These are phyloP conservation scores for Xenopus petersii DNA, from an alignment of 2,797 vertebrate genomes.

Conservation along the genomic window DNA sequence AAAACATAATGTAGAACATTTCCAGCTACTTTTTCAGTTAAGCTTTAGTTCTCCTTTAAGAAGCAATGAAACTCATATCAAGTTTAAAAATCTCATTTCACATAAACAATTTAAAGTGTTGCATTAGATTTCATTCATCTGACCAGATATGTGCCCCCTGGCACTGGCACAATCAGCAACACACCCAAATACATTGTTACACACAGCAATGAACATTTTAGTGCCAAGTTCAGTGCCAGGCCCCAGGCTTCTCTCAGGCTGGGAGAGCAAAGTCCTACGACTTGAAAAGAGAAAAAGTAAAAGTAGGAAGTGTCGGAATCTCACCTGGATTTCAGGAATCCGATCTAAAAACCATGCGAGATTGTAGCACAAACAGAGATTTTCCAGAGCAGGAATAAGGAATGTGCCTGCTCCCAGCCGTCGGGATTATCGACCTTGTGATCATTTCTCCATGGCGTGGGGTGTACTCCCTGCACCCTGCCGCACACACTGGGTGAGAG, in stretches of 20 bases:
- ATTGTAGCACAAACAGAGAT: neutral
- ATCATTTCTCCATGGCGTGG: slow-evolving; percentile 23
- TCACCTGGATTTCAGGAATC: slow-evolving; percentile 15
- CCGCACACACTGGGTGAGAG: slow-evolving; percentile 19
- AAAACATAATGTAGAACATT: too few species aligned
- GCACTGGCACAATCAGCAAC: too few species aligned
- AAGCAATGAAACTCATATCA: too few species aligned
- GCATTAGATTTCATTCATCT: too few species aligned
- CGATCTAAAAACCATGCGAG: neutral
- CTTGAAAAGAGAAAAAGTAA: neutral
- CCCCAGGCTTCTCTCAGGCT: neutral
- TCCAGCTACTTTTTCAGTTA: too few species aligned
- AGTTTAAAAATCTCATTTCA: too few species aligned
- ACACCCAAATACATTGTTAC: too few species aligned
- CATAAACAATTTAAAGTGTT: too few species aligned
- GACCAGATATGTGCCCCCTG: too few species aligned
- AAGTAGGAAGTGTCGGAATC: neutral
- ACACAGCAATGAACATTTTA: too few species aligned
- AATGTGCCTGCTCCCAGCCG: neutral
- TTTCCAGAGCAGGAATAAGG: neutral
- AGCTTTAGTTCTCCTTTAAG: too few species aligned
- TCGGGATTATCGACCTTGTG: slow-evolving; percentile 6
- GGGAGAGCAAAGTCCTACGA: neutral
- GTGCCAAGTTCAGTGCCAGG: too few species aligned
- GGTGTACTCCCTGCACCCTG: slow-evolving; percentile 32